Conservation (phyloP, 2,113 vertebrate species). For the Gavialis gangeticus region DNA sequence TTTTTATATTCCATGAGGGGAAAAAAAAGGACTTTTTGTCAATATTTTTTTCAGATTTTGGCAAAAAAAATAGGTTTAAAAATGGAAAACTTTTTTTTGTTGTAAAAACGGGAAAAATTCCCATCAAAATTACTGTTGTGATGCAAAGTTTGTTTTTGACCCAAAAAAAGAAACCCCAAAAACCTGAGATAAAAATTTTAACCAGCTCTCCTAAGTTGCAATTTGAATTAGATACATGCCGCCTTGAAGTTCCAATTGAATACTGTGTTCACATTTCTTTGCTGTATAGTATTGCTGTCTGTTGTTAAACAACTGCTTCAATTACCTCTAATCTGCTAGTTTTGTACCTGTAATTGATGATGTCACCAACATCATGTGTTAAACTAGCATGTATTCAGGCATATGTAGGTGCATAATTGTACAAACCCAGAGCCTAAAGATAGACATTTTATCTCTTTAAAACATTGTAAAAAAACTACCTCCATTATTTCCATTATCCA, state of each 20-base stretch:
- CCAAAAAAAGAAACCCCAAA: not conserved
- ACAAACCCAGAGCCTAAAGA: not conserved
- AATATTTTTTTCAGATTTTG: not conserved
- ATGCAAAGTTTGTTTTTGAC: not conserved
- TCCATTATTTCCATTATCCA: not conserved
- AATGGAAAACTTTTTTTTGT: not conserved
- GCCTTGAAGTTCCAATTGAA: not conserved
- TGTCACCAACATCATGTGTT: not conserved
- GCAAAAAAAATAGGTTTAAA: not conserved
- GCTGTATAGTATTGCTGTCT: not conserved
- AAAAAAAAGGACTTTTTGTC: no score
- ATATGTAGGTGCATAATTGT: not conserved
- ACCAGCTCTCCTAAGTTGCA: constrained; percentile 8
- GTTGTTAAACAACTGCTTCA: not conserved
- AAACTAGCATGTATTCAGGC: not conserved
- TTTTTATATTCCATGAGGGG: not conserved
- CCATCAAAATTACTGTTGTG: not conserved
- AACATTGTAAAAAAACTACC: not conserved
- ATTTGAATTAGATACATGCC: constrained; percentile 22
- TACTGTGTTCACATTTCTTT: constrained; percentile 5
- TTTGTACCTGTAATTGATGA: fast-evolving
- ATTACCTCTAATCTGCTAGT: not conserved
- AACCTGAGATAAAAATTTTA: constrained; percentile 2
- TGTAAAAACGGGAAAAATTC: not conserved
- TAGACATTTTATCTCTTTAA: not conserved